Evolutionary conservation across 2,797 vertebrate genomes (phyloP), one percentile per base, ranked within the genome.

Genomic region (Pipistrellus pygmaeus): DNA sequence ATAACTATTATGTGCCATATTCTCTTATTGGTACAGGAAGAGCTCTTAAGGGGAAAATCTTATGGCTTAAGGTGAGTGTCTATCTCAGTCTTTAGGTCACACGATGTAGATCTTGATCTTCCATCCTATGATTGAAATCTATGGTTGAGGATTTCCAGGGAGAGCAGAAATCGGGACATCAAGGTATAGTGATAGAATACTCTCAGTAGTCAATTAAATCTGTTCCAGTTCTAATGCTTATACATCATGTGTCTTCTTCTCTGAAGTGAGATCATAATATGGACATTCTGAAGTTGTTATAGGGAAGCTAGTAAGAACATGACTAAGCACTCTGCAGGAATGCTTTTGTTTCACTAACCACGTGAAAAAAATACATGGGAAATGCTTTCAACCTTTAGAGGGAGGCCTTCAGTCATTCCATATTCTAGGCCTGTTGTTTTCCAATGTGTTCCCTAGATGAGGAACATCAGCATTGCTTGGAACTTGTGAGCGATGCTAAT

Each of bases 341-440:
- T 80, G 78, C 38, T 48, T 82, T 69, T 38, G 25, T 80, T 20
- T 38, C 48, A 78, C 35, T 76, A 69, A 55, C 35, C 30, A 44
- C 73, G 72, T 84, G 21, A 46, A 75, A 91, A 93, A 84, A 53
- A 48, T 15, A 35, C 32, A n/a, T 41, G 55, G 48, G n/a, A 72
- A 68, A 85, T 85, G n/a, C 14, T n/a, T 77, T 86, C 30, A 15
- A 8, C 55, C 44, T 57, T 51, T 35, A 68, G 69, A 27, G 69
- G 13, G 13, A 62, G 68, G 75, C 17, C 78, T 85, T 48, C 5
- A 23, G 0, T 72, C 46, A 30, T 57, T 72, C 38, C 20, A 6
- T 51, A 25, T 20, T 82, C 41, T 7, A 81, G 64, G 60, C 55
- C 76, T 35, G 12, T 62, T n/a, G 38, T 80, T 81, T 68, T 66